Base-by-base conservation (phyloP, 2,888 invertebrate species). In the Perizoma affinitatum region DNA sequence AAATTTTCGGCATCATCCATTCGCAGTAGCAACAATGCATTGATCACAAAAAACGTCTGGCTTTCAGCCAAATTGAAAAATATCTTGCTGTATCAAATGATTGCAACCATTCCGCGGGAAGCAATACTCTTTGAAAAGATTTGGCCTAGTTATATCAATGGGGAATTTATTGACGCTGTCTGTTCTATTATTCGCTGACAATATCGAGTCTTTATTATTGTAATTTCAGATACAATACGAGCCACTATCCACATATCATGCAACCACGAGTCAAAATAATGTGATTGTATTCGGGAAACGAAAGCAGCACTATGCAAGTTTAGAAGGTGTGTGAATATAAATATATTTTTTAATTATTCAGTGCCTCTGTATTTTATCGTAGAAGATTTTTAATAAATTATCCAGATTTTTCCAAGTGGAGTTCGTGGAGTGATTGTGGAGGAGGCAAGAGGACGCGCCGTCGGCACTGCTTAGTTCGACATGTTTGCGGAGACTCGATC, bases 1-100 rank as follows among this genome's bases (percentile, higher is more conserved):
- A 8, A 41, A 8, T 48, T 48, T 52, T 52, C 10, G 43, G 38
- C 7, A 43, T 5, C 42, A 10, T 35, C 49, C 45, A 54, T 62
- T 54, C 50, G 44, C 42, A 58, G 54, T 58, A 58, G 69, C 71
- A 68, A 84, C 78, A 82, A 84, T 82, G 83, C 81, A 81, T 77
- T 67, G 65, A 78, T 67, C 66, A 83, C 75, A 82, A 82, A n/a
- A 84, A 87, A 82, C 72, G 77, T 81, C 82, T 87, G 86, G 87
- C 80, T 56, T 63, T 62, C 65, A 58, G 78, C 84, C 86, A 87
- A 88, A 88, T 88, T 86, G 79, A 88, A 84, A 87, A 82, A 80
- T 81, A 75, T 84, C 79, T 84, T 80, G 79, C 72, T 82, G 75
- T 77, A 81, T 76, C 76, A 75, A 76, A 75, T 73, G 78, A 75